Base-by-base conservation (phyloP, 2,888 invertebrate species). In the Metacarcinus magister region DNA sequence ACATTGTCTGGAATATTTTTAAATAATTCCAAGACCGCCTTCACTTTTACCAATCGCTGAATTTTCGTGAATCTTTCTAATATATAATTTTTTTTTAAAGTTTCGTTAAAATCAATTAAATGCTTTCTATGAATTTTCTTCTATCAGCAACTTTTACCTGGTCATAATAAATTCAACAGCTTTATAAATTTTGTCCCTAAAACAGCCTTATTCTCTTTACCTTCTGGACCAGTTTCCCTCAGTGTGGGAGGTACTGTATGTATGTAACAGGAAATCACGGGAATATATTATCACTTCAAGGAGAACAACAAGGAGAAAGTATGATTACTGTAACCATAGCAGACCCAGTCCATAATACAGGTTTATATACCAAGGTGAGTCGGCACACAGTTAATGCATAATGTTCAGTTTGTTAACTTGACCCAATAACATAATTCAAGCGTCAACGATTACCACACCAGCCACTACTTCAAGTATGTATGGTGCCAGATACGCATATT, bases 191-290 rank as follows among this genome's bases (percentile, higher is more conserved):
- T 75, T n/a, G 10, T 28, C 2, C 28, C 75, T 54, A 13, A 39
- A 2, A 54, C 13, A 54, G 8, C 0, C 75, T n/a, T 28, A 75
- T 2, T 8, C 75, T 75, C 75, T n/a, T 28, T 75, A 10, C 75
- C n/a, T n/a, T 4, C n/a, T 23, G 75, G 75, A 28, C 75, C 75
- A 28, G 75, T n/a, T 75, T 75, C 28, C 28, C 75, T n/a, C n/a
- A 28, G n/a, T 10, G n/a, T 8, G 75, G n/a, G 10, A 75, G 75
- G 75, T 10, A 75, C 75, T 39, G 39, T 39, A 39, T 39, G 75
- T n/a, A 75, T n/a, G 75, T 28, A 75, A 75, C 75, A 75, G 75
- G 28, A 75, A 75, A 75, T 75, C 75, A n/a, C n/a, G 75, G 75
- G 75, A 75, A 23, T 75, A 5, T 75, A n/a, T 75, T 28, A 75